Conservation (phyloP, 2,113 vertebrate species). For the Pollachius pollachius region DNA sequence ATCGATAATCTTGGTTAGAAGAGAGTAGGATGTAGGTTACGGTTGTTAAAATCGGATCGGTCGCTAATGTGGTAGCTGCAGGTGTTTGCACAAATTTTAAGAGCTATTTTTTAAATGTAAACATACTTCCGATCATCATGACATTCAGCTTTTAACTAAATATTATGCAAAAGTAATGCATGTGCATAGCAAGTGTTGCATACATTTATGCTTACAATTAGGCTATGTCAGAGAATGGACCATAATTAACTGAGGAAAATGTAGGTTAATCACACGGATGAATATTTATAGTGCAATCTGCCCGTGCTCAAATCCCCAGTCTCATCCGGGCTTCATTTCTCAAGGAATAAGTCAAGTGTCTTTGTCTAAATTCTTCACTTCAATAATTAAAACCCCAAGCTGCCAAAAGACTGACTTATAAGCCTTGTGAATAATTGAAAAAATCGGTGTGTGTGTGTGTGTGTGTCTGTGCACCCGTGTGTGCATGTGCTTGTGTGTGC, state of each 20-base stretch:
- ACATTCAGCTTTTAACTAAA: background rate
- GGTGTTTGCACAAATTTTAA: too few species aligned
- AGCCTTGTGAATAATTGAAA: constrained; percentile 2
- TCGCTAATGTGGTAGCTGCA: too few species aligned
- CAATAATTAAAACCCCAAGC: background rate
- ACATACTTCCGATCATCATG: too few species aligned
- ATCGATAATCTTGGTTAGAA: too few species aligned
- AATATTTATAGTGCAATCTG: background rate
- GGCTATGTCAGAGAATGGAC: background rate
- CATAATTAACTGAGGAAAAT: background rate
- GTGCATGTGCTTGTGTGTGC: background rate
- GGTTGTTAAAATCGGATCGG: too few species aligned
- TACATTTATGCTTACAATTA: background rate
- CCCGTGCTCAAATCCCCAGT: background rate
- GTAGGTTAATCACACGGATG: background rate
- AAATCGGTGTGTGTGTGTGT: background rate
- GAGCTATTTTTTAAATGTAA: too few species aligned
- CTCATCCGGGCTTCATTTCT: background rate
- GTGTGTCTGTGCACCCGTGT: background rate
- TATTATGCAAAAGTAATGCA: background rate
- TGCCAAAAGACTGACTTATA: background rate
- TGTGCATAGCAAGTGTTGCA: background rate
- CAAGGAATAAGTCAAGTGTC: background rate
- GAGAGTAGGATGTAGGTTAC: too few species aligned
- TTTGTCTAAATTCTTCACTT: background rate